Evolutionary conservation across 2,888 invertebrate genomes (phyloP).

Genomic region (Synanthedon andrenaeformis): DNA sequence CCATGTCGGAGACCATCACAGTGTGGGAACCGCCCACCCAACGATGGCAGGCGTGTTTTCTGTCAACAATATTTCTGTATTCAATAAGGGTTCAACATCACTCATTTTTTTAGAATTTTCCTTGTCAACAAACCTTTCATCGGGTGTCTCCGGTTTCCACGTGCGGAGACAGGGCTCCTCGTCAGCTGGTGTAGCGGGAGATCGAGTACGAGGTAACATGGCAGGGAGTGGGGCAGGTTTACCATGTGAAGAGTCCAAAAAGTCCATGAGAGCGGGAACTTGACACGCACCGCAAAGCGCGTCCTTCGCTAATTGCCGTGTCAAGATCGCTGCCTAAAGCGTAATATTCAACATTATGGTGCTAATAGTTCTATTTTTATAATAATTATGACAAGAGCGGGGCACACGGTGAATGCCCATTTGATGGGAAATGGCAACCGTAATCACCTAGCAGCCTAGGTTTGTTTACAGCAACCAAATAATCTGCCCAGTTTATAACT

Average conservation of each 20-base stretch:
- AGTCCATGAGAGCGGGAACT: constrained; percentile 27
- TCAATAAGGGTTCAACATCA: neutral
- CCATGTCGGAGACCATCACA: constrained; percentile 16
- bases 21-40: constrained; percentile 52
- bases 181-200: constrained; percentile 6
- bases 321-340: constrained; percentile 38
- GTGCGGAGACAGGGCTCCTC: constrained; percentile 9
- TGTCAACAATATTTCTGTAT: neutral
- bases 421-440: neutral
- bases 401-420: neutral
- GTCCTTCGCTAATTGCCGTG: constrained; percentile 26
- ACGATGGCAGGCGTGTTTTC: constrained; percentile 29
- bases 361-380: neutral
- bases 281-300: constrained; percentile 36
- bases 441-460: too few relatives aligned
- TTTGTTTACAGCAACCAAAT: too few relatives aligned
- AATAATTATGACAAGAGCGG: neutral
- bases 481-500: too few relatives aligned
- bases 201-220: constrained; percentile 10
- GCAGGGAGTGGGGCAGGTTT: constrained; percentile 26
- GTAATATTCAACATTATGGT: neutral
- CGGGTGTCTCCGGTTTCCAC: neutral
- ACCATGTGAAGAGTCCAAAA: constrained; percentile 12
- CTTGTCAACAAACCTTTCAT: neutral
- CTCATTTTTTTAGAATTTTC: too few relatives aligned